Percentiles rank a stretch among this genome's conserved stretches.
Conservation (phyloP, 2,797 vertebrate genomes). For the Macropus fuliginosus region DNA sequence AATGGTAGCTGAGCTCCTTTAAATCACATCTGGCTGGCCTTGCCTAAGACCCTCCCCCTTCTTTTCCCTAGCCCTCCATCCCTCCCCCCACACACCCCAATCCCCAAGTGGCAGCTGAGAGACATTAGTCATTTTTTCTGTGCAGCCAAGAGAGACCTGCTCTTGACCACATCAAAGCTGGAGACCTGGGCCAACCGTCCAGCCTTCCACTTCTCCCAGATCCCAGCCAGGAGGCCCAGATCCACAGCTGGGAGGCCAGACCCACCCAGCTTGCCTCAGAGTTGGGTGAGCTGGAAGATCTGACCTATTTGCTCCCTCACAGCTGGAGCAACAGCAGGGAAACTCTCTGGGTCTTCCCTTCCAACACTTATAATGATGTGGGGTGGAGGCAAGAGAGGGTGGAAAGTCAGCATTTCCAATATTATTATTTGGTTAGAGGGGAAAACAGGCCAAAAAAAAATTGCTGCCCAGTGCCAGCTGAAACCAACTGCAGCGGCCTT, state of each 20-base stretch:
- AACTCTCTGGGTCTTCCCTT: not conserved
- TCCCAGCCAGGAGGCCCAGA: not conserved
- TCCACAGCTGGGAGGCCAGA: not conserved
- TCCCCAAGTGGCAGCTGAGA: not conserved
- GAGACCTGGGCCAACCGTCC: not conserved
- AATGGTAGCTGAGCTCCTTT: not conserved
- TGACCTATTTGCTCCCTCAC: not conserved
- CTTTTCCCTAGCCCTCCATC: not conserved
- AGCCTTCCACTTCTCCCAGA: not conserved
- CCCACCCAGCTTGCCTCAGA: not conserved
- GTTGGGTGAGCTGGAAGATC: not conserved
- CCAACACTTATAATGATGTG: not conserved
- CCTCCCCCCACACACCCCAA: not conserved
- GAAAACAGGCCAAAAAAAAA: not conserved
- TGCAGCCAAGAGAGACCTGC: not conserved
- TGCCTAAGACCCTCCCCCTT: not conserved
- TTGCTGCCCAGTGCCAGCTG: not conserved
- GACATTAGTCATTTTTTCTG: not conserved
- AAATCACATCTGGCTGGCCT: not conserved
- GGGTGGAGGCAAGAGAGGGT: not conserved
- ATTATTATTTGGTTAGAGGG: not conserved
- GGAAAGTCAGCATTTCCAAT: conserved; percentile 1
- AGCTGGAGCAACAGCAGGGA: not conserved
- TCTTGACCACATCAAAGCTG: not conserved
- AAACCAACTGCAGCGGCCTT: conserved; percentile 6